A percentile compares a stretch with the other conserved stretches of the same genome.
Evolutionary conservation across 1,140 invertebrate genomes (phyloP).

Genomic region (Rhyzopertha dominica): DNA sequence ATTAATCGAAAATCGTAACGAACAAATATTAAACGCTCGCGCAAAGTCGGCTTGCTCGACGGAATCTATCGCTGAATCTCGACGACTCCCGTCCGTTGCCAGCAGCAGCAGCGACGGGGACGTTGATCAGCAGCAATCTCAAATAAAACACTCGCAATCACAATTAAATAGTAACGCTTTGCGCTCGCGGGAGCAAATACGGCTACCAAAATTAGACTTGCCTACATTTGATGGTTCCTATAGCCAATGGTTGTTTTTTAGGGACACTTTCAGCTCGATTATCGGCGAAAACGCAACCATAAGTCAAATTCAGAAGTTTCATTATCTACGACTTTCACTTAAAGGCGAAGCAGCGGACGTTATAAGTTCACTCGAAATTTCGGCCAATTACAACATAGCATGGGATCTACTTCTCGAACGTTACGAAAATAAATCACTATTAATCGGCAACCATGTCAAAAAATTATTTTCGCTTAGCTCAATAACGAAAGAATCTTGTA

Average conservation of each 20-base stretch:
- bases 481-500: constrained; percentile 16
- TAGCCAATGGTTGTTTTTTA: constrained; percentile 36
- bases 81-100: no score
- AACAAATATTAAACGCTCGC: no score
- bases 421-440: constrained; percentile 34
- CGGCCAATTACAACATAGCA: constrained; percentile 35
- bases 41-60: no score
- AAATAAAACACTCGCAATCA: no score
- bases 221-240: constrained; percentile 33
- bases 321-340: constrained; percentile 34
- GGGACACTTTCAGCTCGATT: constrained; percentile 32
- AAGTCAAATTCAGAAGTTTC: constrained; percentile 33
- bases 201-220: constrained; percentile 26
- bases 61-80: no score
- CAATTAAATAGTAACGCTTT: no score
- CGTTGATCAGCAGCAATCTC: no score
- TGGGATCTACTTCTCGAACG: constrained; percentile 35
- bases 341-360: constrained; percentile 30
- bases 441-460: constrained; percentile 24
- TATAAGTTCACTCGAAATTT: constrained; percentile 32
- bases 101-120: no score
- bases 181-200: no score
- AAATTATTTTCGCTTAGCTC: constrained; percentile 14
- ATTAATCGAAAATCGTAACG: no score
- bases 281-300: constrained; percentile 31